Evolutionary conservation across 2,113 vertebrate species (phyloP).

Genomic region (Gadus macrocephalus): DNA sequence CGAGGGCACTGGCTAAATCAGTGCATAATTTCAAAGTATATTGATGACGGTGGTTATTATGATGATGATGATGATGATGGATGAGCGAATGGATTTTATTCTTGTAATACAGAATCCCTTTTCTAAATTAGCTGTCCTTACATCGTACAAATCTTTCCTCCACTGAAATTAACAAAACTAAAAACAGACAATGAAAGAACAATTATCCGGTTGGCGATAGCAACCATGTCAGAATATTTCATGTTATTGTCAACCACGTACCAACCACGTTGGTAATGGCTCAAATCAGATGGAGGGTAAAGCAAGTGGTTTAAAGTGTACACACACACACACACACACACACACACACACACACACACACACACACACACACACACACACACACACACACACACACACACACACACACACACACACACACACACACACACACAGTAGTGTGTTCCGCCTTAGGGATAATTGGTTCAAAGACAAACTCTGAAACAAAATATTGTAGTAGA

Average conservation of each 20-base stretch:
- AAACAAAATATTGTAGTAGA: no score
- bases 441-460: no score
- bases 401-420: no score
- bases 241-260: slow-evolving; percentile 24
- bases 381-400: neutral
- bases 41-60: slow-evolving; percentile 12
- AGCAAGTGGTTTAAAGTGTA: slow-evolving; percentile 39
- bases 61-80: neutral
- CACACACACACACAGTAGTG: no score
- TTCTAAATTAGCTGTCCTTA: slow-evolving; percentile 23
- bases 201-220: slow-evolving; percentile 42
- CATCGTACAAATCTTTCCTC: neutral
- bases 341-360: no score
- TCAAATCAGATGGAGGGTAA: slow-evolving; percentile 42
- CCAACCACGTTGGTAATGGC: slow-evolving; percentile 42
- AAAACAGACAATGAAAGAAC: slow-evolving; percentile 12
- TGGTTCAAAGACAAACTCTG: no score
- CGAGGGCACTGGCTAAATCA: slow-evolving; percentile 43
- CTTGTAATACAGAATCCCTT: slow-evolving; percentile 15
- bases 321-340: no score
- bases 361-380: no score
- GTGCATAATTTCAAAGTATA: slow-evolving; percentile 53
- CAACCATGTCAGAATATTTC: slow-evolving; percentile 55
- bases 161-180: slow-evolving; percentile 5
- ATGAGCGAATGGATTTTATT: neutral